Base-by-base conservation (phyloP, 2,113 vertebrate species). In the Nyctibius bracteatus region DNA sequence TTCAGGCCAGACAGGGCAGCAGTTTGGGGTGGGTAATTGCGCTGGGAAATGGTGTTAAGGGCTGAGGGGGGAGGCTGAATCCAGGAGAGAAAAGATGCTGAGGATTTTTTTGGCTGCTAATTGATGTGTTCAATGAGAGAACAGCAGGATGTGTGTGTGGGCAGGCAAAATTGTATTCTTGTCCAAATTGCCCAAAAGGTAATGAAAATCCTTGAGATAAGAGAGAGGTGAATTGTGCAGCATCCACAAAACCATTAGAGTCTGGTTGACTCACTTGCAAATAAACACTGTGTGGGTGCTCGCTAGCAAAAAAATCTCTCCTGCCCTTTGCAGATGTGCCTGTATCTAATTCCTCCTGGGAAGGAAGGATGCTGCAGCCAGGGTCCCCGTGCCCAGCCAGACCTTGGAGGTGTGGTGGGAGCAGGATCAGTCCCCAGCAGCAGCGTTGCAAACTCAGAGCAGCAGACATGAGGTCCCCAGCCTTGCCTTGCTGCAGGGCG, bases 101-200 rank as follows among this genome's bases (percentile, higher is more conserved):
- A 70, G 47, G 52, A 55, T 33, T 41, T 88, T 73, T 93, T 83
- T 83, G 75, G 82, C 63, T 90, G 54, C 37, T 86, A 92, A 90
- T 83, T 88, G 75, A 70, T 81, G 80, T 71, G 49, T 78, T 95
- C 71, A 77, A n/a, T 79, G 79, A 95, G 71, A 73, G 44, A 95
- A 83, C 88, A 93, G 94, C 88, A 90, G 86, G 88, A 66, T 73
- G 63, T 5, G 20, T 35, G 58, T 0, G 86, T 83, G 75, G 94
- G 92, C 39, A 61, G 46, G n/a, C 67, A 94, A 93, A 93, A 95
- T 51, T 18, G 79, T 70, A 58, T 86, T 87, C 67, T 90, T 86
- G 90, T 96, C 90, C 86, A 90, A 95, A 95, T 94, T 88, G 79
- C 75, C 92, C 88, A 51, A 80, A 93, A 95, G 88, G 86, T 95